A percentile compares a stretch with the other conserved stretches of the same genome.
These are phyloP conservation scores for Gouania willdenowi DNA, from an alignment of 2,797 vertebrate genomes.

Conservation along the genomic window DNA sequence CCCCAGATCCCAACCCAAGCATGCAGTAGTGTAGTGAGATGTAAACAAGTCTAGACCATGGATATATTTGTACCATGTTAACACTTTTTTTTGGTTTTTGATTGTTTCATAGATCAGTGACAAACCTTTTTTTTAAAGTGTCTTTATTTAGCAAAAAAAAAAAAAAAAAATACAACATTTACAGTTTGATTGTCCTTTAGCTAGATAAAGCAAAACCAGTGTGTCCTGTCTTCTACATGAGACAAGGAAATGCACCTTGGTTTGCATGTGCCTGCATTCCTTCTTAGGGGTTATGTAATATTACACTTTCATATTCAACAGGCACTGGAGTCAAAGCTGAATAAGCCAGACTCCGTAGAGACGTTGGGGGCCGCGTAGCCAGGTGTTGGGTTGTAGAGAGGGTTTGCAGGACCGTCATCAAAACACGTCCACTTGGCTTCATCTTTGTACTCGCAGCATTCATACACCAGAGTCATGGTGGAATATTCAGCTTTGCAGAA, in stretches of 20 bases:
- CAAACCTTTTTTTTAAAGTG: slow-evolving; percentile 1
- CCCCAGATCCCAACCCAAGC: no score
- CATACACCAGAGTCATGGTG: slow-evolving; percentile 34
- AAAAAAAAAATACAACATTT: background rate
- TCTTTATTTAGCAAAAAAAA: no score
- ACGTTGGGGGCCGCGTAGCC: slow-evolving; percentile 38
- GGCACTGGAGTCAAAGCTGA: slow-evolving; percentile 39
- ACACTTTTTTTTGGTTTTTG: background rate
- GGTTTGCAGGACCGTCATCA: slow-evolving; percentile 35
- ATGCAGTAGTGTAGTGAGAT: no score
- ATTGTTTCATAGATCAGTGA: no score
- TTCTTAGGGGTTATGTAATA: background rate
- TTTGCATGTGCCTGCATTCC: background rate
- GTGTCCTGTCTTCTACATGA: background rate
- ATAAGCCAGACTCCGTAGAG: slow-evolving; percentile 33
- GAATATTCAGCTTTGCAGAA: slow-evolving; percentile 63
- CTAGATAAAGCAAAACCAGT: slow-evolving; percentile 4
- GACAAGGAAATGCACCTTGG: slow-evolving; percentile 8
- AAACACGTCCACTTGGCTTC: slow-evolving; percentile 53
- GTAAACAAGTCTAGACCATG: no score
- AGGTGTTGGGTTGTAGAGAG: slow-evolving; percentile 35
- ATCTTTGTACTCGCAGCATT: slow-evolving; percentile 44
- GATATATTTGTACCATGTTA: no score
- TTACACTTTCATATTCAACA: slow-evolving; percentile 26
- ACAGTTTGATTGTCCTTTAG: background rate